Percentiles rank a stretch among this genome's conserved stretches.
These are phyloP conservation scores for Blastobasis adustella DNA, from an alignment of 2,888 invertebrate species.

Conservation along the genomic window DNA sequence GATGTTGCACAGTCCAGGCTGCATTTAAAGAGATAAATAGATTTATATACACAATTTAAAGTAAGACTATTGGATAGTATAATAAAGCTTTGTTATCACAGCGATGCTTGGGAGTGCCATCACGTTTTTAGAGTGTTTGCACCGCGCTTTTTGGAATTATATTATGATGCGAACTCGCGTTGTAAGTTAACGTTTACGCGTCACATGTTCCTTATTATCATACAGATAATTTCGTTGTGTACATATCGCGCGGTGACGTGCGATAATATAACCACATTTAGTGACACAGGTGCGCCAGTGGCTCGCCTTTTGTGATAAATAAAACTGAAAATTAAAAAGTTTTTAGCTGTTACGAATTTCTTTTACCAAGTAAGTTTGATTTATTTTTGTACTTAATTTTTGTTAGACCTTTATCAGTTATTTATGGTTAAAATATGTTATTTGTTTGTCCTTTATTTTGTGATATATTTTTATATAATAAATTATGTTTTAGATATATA, in stretches of 20 bases:
- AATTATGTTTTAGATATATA: constrained; percentile 6
- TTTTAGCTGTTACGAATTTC: neutral
- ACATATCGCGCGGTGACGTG: constrained; percentile 5
- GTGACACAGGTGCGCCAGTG: constrained; percentile 16
- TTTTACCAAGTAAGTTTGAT: constrained; percentile 31
- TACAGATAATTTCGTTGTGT: constrained; percentile 3
- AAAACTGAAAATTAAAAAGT: neutral
- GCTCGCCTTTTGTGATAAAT: constrained; percentile 1
- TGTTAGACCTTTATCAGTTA: neutral
- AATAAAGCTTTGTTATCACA: too few relatives aligned
- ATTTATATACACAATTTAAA: too few relatives aligned
- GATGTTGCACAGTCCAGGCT: too few relatives aligned
- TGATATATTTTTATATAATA: constrained; percentile 9
- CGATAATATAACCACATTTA: neutral
- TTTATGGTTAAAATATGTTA: constrained; percentile 1
- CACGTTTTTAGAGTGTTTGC: constrained; percentile 2
- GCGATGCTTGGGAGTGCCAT: neutral
- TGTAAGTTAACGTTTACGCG: neutral
- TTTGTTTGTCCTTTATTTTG: constrained; percentile 6
- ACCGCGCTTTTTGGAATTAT: neutral
- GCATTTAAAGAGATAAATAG: too few relatives aligned
- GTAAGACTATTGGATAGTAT: too few relatives aligned
- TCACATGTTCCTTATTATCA: neutral
- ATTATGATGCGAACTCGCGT: neutral
- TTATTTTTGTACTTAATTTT: neutral